phyloP scores from a whole-genome alignment of 2,888 invertebrate genomes.

The Cheilosia pagana region DNA sequence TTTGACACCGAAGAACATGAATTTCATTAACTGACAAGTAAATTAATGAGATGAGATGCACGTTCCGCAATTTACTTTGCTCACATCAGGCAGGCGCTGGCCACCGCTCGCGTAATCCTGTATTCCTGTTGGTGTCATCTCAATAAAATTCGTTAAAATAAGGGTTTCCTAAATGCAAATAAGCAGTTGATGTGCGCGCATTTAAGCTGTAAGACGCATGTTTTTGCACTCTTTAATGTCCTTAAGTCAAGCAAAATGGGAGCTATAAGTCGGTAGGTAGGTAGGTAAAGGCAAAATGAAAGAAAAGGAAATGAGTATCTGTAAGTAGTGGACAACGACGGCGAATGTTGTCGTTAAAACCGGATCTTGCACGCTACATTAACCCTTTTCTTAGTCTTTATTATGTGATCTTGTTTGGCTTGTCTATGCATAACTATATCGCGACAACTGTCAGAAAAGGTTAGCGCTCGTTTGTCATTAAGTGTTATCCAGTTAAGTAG shows the following conservation, averaged over 20 bases:
- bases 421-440: constrained; percentile 39
- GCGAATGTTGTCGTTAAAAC: constrained; percentile 17
- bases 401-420: constrained; percentile 59
- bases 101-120: no score
- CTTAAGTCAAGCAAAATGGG: constrained; percentile 20
- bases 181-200: constrained; percentile 26
- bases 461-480: constrained; percentile 29
- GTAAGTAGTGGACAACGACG: constrained; percentile 28
- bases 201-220: constrained; percentile 36
- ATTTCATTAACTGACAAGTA: constrained; percentile 48
- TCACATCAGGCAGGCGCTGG: neutral
- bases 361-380: constrained; percentile 56
- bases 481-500: constrained; percentile 28
- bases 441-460: constrained; percentile 38
- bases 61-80: constrained; percentile 44
- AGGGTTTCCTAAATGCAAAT: constrained; percentile 37
- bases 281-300: constrained; percentile 1
- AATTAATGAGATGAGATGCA: constrained; percentile 55
- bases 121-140: constrained; percentile 3
- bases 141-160: constrained; percentile 43
- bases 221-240: constrained; percentile 40
- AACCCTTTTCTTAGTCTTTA: constrained; percentile 60
- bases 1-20: constrained; percentile 20
- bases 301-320: neutral
- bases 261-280: neutral